Base-by-base conservation (phyloP, 2,888 invertebrate genomes). In the Hydriomena furcata region DNA sequence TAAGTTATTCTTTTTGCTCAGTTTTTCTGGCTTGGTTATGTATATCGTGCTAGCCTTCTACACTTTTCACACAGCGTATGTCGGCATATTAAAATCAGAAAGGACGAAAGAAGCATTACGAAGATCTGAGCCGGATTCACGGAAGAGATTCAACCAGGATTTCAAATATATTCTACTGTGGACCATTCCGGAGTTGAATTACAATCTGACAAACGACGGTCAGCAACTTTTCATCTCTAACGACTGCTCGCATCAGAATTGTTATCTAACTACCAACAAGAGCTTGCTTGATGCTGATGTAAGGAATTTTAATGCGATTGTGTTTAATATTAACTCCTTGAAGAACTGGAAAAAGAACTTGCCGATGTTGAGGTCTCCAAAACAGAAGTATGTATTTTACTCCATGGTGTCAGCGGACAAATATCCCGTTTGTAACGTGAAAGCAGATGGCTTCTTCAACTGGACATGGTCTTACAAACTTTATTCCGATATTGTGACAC, bases 401-500 rank as follows among this genome's bases (percentile, higher is more conserved):
- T 77, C 81, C 6, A 76, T 71, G 60, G 55, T 67, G 27, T 65
- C 88, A 0, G 63, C 87, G 0, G 65, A 73, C 3, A 57, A 68
- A 1, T 46, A 62, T 24, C 83, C 85, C 0, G 60, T 84, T 13
- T 90, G 89, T 55, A 68, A 75, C 21, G 3, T 66, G 0, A 56
- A 56, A 5, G 65, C 74, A 1, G 79, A 90, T 28, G 60, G 72
- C 13, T 88, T 69, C 45, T 89, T 90, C 48, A 90, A 91, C 50
- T 88, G 84, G 82, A 90, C 90, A 0, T 90, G 89, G 87, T 75
- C 81, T 1, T 91, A 88, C 36, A 88, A 82, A 66, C 59, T 84
- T 0, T 67, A 73, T 55, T 85, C 89, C 0, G 86, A 91, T 52
- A 79, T 88, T 12, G 65, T 75, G 0, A 78, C 68, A 44, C 82